Evolutionary conservation across 2,888 invertebrate species (phyloP).

Genomic region (Hemaris fuciformis): DNA sequence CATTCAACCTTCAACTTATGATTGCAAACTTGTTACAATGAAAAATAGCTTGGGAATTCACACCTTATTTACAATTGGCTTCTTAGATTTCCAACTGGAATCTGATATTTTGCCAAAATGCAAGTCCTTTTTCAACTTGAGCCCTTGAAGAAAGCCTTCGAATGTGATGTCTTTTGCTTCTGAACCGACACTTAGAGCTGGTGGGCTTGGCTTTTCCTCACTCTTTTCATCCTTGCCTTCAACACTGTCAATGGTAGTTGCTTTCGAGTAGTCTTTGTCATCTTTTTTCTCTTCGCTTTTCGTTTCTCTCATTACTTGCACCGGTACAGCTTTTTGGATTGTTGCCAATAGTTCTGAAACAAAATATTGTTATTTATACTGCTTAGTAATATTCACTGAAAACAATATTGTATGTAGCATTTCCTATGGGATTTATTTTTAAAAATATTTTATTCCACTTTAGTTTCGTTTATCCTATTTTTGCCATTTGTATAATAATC

Average conservation of each 20-base stretch:
- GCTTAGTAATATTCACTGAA: not conserved
- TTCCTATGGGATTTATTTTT: not conserved
- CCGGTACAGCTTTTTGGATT: constrained; percentile 57
- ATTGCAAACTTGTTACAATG: not conserved
- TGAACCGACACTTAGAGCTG: constrained; percentile 47
- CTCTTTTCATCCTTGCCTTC: constrained; percentile 1
- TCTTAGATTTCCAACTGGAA: constrained; percentile 64
- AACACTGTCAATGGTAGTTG: constrained; percentile 40
- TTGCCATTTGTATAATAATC: no score
- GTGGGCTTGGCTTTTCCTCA: constrained; percentile 25
- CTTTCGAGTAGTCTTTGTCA: constrained; percentile 25
- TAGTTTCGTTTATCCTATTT: no score
- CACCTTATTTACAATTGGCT: constrained; percentile 68
- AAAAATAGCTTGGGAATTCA: constrained; percentile 10
- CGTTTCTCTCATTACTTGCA: constrained; percentile 34
- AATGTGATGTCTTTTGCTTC: constrained; percentile 63
- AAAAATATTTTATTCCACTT: no score
- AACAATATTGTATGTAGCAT: not conserved
- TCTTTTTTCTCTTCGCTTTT: constrained; percentile 21
- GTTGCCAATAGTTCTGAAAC: constrained; percentile 56
- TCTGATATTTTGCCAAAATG: constrained; percentile 70
- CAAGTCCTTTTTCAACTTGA: constrained; percentile 64
- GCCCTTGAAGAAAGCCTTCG: constrained; percentile 62
- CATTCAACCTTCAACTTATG: not conserved
- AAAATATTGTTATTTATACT: not conserved